Evolutionary conservation across 2,888 invertebrate species (phyloP).

Genomic region (Melanophora roralis): DNA sequence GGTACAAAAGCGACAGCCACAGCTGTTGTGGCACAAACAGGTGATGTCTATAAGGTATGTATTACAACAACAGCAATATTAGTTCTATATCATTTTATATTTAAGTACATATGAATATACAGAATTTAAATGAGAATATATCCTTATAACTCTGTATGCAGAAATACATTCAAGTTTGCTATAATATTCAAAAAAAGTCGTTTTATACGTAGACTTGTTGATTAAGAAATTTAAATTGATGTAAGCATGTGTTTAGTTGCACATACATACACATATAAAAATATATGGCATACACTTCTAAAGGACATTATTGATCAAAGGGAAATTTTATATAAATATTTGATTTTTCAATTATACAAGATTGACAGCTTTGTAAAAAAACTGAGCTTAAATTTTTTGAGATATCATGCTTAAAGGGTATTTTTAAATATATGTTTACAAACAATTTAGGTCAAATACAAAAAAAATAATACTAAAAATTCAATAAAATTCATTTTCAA

Average conservation of each 20-base stretch:
- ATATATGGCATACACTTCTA: background rate
- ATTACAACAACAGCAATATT: background rate
- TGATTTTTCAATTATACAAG: slow-evolving; percentile 46
- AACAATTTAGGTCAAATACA: too few species aligned
- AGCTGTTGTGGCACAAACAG: slow-evolving; percentile 72
- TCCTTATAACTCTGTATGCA: too few species aligned
- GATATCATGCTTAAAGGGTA: too few species aligned
- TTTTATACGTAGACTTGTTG: slow-evolving; percentile 29
- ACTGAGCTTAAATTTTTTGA: background rate
- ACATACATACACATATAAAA: background rate
- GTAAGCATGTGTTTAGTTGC: background rate
- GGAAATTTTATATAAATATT: background rate
- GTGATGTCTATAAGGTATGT: slow-evolving; percentile 76
- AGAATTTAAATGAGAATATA: too few species aligned
- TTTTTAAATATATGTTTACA: too few species aligned
- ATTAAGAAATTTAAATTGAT: slow-evolving; percentile 34
- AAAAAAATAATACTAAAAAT: too few species aligned
- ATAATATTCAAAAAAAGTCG: too few species aligned
- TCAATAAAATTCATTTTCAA: too few species aligned
- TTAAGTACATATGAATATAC: too few species aligned
- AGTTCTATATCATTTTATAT: background rate
- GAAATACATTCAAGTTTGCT: too few species aligned
- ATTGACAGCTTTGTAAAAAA: slow-evolving; percentile 22
- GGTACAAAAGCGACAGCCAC: slow-evolving; percentile 74
- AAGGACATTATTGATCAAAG: slow-evolving; percentile 20